A percentile compares a stretch with the other conserved stretches of the same genome.
These are phyloP conservation scores for Prenolepis imparis DNA, from an alignment of 2,888 invertebrate species.

Conservation along the genomic window DNA sequence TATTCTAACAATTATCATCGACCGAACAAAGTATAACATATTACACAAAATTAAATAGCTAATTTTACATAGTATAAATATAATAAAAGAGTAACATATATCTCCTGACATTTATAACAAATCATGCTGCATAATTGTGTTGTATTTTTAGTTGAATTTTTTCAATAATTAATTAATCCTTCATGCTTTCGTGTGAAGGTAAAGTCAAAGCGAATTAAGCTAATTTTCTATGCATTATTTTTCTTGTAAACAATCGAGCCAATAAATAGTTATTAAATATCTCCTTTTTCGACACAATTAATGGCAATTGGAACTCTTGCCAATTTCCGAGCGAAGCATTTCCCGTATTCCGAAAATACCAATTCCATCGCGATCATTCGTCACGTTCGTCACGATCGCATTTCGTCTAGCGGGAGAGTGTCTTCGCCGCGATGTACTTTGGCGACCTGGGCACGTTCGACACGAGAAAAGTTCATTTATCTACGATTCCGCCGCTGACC, in stretches of 20 bases:
- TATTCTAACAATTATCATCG: not conserved
- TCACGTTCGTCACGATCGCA: slow-evolving; percentile 30
- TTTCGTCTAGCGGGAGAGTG: not conserved
- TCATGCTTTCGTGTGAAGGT: not conserved
- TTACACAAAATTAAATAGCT: not conserved
- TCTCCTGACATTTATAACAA: not conserved
- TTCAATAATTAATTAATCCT: not conserved
- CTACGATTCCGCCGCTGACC: slow-evolving; percentile 54
- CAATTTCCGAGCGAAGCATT: not conserved
- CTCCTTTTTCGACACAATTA: not conserved
- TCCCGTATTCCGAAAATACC: not conserved
- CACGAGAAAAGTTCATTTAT: slow-evolving; percentile 62
- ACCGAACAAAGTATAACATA: not conserved
- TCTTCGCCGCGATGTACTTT: not conserved
- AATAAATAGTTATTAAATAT: not conserved
- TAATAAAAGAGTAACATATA: not conserved
- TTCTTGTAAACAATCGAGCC: not conserved
- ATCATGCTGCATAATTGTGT: not conserved
- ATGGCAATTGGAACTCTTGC: not conserved
- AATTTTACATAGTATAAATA: not conserved
- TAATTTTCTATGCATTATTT: not conserved
- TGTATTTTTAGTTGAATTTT: not conserved
- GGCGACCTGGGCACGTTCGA: slow-evolving; percentile 33
- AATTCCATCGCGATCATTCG: not conserved
- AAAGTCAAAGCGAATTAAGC: not conserved